Conservation (phyloP, 1,140 invertebrate species). For the Drosophila melanica region DNA sequence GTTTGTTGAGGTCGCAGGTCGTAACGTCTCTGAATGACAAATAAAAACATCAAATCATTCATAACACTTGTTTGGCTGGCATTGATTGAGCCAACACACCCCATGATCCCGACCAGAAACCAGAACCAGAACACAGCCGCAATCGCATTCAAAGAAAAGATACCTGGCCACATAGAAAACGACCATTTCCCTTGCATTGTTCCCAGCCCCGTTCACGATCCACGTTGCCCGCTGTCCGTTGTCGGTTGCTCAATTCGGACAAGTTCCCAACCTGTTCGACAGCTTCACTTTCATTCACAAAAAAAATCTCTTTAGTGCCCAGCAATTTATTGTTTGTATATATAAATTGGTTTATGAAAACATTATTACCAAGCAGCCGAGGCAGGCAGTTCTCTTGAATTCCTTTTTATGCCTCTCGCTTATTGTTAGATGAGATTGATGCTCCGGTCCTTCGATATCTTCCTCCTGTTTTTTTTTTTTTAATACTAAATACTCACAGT, state of each 20-base stretch:
- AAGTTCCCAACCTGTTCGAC: conserved; percentile 33
- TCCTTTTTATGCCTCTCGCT: conserved; percentile 25
- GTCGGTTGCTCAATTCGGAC: not conserved
- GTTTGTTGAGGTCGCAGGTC: conserved; percentile 64
- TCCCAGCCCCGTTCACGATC: not conserved
- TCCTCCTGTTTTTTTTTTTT: conserved; percentile 17
- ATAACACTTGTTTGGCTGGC: conserved; percentile 76
- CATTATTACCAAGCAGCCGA: conserved; percentile 59
- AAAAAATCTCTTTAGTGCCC: conserved; percentile 33
- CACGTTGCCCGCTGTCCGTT: not conserved
- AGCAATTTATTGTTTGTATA: conserved; percentile 53
- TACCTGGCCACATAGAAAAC: conserved; percentile 21
- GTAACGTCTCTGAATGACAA: conserved; percentile 44
- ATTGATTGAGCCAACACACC: conserved; percentile 78
- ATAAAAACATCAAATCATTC: conserved; percentile 82
- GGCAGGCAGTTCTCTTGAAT: conserved; percentile 58
- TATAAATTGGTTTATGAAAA: conserved; percentile 71
- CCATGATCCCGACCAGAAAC: conserved; percentile 62
- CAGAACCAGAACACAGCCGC: conserved; percentile 12
- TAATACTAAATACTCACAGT: conserved; percentile 32
- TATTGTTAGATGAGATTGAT: conserved; percentile 68
- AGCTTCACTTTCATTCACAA: conserved; percentile 74
- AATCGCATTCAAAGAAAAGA: conserved; percentile 22
- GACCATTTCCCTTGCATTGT: conserved; percentile 70
- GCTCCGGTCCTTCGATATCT: conserved; percentile 22